Evolutionary conservation across 2,113 vertebrate species (phyloP).

Genomic region (Gymnorhina tibicen): DNA sequence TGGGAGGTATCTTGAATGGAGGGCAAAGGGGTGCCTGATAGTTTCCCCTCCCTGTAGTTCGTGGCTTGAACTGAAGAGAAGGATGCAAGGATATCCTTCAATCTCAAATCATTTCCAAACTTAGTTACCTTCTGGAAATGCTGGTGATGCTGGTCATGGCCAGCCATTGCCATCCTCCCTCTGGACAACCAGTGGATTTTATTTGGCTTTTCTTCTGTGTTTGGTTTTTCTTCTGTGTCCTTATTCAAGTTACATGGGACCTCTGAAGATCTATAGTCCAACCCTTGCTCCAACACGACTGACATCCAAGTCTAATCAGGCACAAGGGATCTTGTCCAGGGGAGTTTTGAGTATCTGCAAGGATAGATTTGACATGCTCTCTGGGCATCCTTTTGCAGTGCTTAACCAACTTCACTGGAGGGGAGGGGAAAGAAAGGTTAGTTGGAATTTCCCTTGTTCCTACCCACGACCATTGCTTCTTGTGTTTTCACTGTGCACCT

Average conservation of each 20-base stretch:
- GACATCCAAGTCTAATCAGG: background rate
- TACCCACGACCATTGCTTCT: background rate
- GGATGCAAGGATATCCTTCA: background rate
- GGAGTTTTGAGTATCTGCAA: background rate
- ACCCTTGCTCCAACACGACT: background rate
- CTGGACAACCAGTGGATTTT: background rate
- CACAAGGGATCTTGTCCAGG: background rate
- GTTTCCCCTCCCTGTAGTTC: background rate
- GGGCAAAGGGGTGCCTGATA: background rate
- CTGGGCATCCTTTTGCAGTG: background rate
- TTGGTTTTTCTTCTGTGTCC: background rate
- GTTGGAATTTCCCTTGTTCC: background rate
- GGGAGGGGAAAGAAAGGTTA: background rate
- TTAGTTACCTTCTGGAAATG: background rate
- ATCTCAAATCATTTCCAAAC: background rate
- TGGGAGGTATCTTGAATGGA: fast-evolving
- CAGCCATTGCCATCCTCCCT: background rate
- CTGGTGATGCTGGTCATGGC: background rate
- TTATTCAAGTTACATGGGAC: background rate
- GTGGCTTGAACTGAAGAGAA: background rate
- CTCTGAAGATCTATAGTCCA: background rate
- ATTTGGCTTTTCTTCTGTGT: background rate
- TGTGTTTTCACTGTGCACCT: background rate
- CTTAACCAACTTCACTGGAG: background rate
- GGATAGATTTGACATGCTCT: background rate